Base-by-base conservation (phyloP, 2,797 vertebrate species). In the Rachycentron canadum region DNA sequence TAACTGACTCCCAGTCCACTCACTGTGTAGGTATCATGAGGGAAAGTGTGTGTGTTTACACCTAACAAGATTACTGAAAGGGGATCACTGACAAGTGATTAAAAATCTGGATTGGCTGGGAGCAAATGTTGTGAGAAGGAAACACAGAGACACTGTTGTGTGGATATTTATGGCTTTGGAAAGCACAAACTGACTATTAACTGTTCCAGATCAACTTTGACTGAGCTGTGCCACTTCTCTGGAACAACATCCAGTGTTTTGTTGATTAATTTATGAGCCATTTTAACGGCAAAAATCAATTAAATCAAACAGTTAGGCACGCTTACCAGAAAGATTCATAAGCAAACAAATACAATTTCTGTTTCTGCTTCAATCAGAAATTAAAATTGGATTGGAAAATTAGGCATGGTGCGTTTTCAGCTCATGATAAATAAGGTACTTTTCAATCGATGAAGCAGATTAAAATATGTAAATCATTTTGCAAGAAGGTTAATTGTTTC, bases 401-500 rank as follows among this genome's bases (percentile, higher is more conserved):
- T 3, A 58, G 34, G 0, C 1, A 21, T 26, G 40, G n/a, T n/a
- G 34, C 23, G 30, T 79, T 70, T 77, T 40, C 23, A 58, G 21
- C 14, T 56, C 23, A 19, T 71, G 58, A 81, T 67, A 30, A 84
- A 84, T 55, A 23, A 40, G 73, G 5, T 30, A 11, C 13, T 78
- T 76, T 65, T 63, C 28, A 75, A 90, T 88, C 53, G 17, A 90
- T 62, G 30, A 43, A 59, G 74, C 59, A 77, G 62, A 81, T 88
- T 86, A 65, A 78, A 91, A 89, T 84, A 92, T 88, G 84, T 8
- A 86, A 87, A 90, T 88, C 4, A 56, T 26, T 60, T 23, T n/a
- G 28, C 30, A 60, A 72, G 78, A 92, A 91, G 91, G 90, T 92
- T 91, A 91, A 92, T 85, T 55, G 88, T 86, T 91, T 92, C 81